phyloP scores from a whole-genome alignment of 2,113 vertebrate genomes.

The Oenanthe melanoleuca region DNA sequence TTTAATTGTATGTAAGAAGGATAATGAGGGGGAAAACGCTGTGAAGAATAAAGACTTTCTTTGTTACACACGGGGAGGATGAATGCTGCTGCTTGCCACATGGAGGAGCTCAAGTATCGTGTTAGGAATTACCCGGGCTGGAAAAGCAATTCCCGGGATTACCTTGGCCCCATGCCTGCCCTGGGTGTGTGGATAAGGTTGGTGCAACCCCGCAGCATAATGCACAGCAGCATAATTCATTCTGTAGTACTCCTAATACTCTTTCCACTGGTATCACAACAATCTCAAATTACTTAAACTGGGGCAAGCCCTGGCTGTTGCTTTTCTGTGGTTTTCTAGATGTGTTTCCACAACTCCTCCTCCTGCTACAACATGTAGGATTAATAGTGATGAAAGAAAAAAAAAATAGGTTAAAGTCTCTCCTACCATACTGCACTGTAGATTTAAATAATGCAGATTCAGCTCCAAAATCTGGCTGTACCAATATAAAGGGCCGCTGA shows the following conservation, averaged over 20 bases:
- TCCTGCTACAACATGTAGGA: neutral
- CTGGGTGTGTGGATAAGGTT: neutral
- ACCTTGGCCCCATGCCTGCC: neutral
- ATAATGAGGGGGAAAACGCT: neutral
- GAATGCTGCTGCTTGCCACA: conserved; percentile 40
- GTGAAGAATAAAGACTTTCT: neutral
- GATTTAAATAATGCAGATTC: neutral
- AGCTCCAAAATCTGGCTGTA: neutral
- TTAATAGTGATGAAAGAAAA: neutral
- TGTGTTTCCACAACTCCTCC: neutral
- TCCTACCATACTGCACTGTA: neutral
- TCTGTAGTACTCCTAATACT: neutral
- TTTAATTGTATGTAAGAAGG: conserved; percentile 22
- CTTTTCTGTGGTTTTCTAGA: neutral
- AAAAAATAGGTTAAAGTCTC: fast-evolving
- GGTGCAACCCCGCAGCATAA: neutral
- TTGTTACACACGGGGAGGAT: neutral
- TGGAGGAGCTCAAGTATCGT: conserved; percentile 75
- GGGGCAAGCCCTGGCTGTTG: neutral
- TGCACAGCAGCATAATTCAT: neutral
- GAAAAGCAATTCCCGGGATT: neutral
- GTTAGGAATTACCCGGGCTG: neutral
- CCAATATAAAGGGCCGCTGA: neutral
- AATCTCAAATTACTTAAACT: neutral
- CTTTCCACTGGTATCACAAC: fast-evolving